phyloP scores from a whole-genome alignment of 1,140 invertebrate genomes.

The Diploscapter pachys region DNA sequence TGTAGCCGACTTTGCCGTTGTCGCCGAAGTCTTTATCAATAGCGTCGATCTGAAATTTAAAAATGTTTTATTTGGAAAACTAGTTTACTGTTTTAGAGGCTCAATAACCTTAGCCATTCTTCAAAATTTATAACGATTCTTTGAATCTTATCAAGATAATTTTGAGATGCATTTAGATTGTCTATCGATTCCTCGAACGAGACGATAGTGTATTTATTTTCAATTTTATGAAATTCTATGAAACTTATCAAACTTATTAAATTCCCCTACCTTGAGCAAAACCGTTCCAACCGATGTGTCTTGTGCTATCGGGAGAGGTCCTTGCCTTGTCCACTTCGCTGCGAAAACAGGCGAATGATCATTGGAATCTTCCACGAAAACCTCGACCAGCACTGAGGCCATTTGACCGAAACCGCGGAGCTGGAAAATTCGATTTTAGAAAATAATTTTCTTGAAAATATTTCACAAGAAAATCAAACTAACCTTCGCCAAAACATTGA shows the following conservation, averaged over 20 bases:
- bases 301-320: conserved; percentile 16
- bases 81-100: too few species aligned
- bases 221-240: too few species aligned
- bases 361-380: conserved; percentile 59
- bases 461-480: not conserved
- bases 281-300: conserved; percentile 34
- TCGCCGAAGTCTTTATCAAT: conserved; percentile 76
- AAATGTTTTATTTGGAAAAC: too few species aligned
- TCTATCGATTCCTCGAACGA: too few species aligned
- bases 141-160: too few species aligned
- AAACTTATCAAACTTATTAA: not conserved
- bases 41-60: conserved; percentile 65
- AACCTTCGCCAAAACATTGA: conserved; percentile 29
- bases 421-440: conserved; percentile 14
- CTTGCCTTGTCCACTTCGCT: conserved; percentile 26
- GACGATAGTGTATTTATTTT: too few species aligned
- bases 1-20: conserved; percentile 63
- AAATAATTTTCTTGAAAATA: too few species aligned
- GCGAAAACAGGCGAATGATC: conserved; percentile 48
- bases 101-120: too few species aligned
- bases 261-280: conserved; percentile 57
- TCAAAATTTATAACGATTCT: too few species aligned
- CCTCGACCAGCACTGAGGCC: conserved; percentile 36
- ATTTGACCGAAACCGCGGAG: conserved; percentile 40
- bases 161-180: too few species aligned